Evolutionary conservation across 2,113 vertebrate species (phyloP).

Genomic region (Chaetura pelagica): DNA sequence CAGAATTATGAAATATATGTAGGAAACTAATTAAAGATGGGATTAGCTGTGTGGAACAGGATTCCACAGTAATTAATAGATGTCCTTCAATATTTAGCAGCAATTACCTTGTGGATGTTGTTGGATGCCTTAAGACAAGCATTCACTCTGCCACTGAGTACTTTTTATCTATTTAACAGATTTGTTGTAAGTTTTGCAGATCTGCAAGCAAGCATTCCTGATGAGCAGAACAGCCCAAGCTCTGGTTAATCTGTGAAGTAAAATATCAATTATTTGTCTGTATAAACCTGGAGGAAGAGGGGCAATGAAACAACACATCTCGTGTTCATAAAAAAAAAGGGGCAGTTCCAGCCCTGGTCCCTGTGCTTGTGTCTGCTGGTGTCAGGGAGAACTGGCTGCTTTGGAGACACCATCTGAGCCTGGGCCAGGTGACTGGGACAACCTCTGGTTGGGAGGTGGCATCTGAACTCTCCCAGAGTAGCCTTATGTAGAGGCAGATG

Average conservation of each 20-base stretch:
- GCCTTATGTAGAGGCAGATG: accelerated
- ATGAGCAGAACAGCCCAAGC: not conserved
- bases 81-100: constrained; percentile 15
- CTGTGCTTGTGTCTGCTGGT: not conserved
- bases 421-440: not conserved
- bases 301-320: not conserved
- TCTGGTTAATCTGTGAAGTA: not conserved
- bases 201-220: not conserved
- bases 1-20: not conserved
- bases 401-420: not conserved
- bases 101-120: not conserved
- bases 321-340: not conserved
- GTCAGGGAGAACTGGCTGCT: not conserved
- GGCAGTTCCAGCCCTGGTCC: not conserved
- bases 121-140: not conserved
- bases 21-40: constrained; percentile 50
- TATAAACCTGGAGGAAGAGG: not conserved
- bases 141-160: not conserved
- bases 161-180: not conserved
- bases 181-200: not conserved
- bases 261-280: not conserved
- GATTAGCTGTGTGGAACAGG: constrained; percentile 5
- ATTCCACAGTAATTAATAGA: constrained; percentile 47
- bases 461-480: not conserved
- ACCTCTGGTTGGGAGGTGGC: not conserved